These are phyloP conservation scores for Cyaniris semiargus DNA, from an alignment of 2,888 invertebrate species.

Conservation along the genomic window DNA sequence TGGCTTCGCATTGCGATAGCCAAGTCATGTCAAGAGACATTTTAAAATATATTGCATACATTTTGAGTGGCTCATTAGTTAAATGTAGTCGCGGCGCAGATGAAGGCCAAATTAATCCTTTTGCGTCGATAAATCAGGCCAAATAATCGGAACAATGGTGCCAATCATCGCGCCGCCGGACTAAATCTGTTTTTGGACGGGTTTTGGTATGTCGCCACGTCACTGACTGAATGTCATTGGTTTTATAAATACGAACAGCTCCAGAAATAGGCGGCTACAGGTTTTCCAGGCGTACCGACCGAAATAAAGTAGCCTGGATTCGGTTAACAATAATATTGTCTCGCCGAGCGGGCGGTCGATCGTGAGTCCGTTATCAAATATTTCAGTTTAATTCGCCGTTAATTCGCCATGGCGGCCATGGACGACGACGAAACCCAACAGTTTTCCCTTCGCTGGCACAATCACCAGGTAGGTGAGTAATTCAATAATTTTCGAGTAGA, in stretches of 20 bases:
- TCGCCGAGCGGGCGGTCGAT: conserved; percentile 52
- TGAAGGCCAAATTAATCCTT: conserved; percentile 42
- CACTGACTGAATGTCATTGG: conserved; percentile 79
- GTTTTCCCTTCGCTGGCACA: conserved; percentile 93
- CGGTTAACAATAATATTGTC: conserved; percentile 80
- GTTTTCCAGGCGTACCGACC: conserved; percentile 81
- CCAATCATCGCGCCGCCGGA: conserved; percentile 72
- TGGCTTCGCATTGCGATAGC: too few species aligned
- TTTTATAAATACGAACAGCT: conserved; percentile 81
- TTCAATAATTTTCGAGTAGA: conserved; percentile 54
- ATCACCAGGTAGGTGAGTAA: conserved; percentile 85
- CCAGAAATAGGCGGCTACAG: conserved; percentile 82
- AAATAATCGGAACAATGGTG: conserved; percentile 68
- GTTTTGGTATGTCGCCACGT: conserved; percentile 79
- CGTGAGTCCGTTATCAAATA: conserved; percentile 53
- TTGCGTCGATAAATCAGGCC: conserved; percentile 48
- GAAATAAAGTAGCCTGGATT: conserved; percentile 81
- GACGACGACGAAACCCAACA: conserved; percentile 85
- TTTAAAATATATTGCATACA: too few species aligned
- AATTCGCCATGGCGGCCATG: conserved; percentile 54
- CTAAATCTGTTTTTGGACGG: conserved; percentile 80
- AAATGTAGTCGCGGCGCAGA: conserved; percentile 37
- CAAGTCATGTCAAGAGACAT: too few species aligned
- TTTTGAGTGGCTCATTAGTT: conserved; percentile 41
- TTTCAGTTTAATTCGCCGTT: conserved; percentile 48